Conservation (phyloP, 2,113 vertebrate species). For the Psittacara wagleri region DNA sequence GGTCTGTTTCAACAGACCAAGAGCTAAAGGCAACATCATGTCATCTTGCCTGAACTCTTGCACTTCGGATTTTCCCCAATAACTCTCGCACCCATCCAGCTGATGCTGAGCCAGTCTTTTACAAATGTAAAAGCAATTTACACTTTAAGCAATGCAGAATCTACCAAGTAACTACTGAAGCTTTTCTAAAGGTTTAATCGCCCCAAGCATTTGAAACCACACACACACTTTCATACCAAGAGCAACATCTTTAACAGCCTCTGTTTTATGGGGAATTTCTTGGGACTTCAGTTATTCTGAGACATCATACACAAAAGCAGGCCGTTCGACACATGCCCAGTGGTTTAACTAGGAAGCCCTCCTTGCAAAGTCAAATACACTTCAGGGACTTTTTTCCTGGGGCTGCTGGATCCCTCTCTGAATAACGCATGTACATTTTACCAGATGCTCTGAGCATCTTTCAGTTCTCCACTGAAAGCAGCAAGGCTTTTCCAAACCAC, state of each 20-base stretch:
- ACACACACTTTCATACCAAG: not conserved
- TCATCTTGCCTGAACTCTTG: not conserved
- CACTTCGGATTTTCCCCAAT: not conserved
- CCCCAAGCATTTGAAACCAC: not conserved
- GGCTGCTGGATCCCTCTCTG: not conserved
- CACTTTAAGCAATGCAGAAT: not conserved
- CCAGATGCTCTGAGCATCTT: not conserved
- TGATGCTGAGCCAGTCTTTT: not conserved
- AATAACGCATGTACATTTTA: not conserved
- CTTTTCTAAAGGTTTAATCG: not conserved
- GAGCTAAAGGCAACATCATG: not conserved
- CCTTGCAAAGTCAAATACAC: not conserved
- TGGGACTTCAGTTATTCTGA: not conserved
- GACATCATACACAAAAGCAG: not conserved
- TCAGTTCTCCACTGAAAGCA: not conserved
- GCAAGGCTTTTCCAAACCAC: not conserved
- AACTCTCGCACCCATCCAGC: not conserved
- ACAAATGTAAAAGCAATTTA: not conserved
- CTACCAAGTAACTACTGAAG: not conserved
- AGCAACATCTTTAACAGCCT: not conserved
- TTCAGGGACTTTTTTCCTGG: not conserved
- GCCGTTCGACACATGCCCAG: not conserved
- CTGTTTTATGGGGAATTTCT: not conserved
- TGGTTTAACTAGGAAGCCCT: not conserved
- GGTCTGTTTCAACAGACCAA: not conserved